Evolutionary conservation across 2,113 vertebrate genomes (phyloP).

Genomic region (Mugil cephalus): DNA sequence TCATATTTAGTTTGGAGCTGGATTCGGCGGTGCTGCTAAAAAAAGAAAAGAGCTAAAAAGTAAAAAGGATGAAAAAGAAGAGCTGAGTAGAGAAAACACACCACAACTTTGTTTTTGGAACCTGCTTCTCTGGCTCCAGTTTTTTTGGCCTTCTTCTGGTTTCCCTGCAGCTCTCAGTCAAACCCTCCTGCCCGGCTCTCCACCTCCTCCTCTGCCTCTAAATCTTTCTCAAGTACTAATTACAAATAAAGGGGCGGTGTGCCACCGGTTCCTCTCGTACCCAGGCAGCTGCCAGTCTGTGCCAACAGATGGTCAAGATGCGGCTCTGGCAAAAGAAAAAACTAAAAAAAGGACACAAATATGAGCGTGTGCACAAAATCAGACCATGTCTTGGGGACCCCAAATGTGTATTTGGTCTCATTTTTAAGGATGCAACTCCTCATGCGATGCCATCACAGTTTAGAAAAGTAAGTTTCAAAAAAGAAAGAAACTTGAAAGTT

Average conservation of each 20-base stretch:
- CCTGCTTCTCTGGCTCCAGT: conserved; percentile 61
- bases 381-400: not conserved
- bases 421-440: too few relatives aligned
- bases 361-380: conserved; percentile 47
- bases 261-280: conserved; percentile 49
- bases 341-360: conserved; percentile 24
- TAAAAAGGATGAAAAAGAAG: conserved; percentile 9
- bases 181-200: conserved; percentile 45
- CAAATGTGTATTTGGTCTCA: not conserved
- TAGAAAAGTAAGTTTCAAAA: too few relatives aligned
- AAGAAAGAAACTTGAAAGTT: too few relatives aligned
- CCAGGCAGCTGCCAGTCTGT: conserved; percentile 42
- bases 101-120: conserved; percentile 76
- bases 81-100: conserved; percentile 58
- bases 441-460: too few relatives aligned
- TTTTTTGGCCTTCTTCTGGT: conserved; percentile 36
- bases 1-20: not conserved
- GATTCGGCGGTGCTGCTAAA: conserved; percentile 17
- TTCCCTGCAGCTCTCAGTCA: conserved; percentile 42
- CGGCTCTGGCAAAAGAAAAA: conserved; percentile 21
- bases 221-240: conserved; percentile 50
- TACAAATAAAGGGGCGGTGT: conserved; percentile 63
- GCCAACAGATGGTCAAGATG: conserved; percentile 59
- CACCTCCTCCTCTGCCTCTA: conserved; percentile 42
- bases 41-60: conserved; percentile 30